phyloP scores from a whole-genome alignment of 2,113 vertebrate genomes.

The Muntiacus reevesi region DNA sequence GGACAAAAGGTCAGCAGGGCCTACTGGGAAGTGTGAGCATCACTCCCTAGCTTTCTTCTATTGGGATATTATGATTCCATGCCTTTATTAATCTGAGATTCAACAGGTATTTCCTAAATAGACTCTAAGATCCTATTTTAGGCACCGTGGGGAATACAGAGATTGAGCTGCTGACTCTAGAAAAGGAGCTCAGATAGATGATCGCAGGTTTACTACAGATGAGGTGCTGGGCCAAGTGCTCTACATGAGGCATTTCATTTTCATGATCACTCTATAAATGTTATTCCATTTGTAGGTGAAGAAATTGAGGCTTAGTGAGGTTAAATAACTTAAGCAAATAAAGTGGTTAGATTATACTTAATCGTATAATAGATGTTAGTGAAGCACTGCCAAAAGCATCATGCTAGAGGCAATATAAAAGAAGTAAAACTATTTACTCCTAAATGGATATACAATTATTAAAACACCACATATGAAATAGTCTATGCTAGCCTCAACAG shows the following conservation, averaged over 20 bases:
- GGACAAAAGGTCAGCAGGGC: neutral
- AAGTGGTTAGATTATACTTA: neutral
- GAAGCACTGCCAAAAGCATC: neutral
- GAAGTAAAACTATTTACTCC: neutral
- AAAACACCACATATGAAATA: neutral
- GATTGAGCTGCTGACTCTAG: neutral
- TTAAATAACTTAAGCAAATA: neutral
- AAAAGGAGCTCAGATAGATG: neutral
- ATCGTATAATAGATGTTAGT: neutral
- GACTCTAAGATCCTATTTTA: neutral
- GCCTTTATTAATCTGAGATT: neutral
- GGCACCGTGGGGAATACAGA: neutral
- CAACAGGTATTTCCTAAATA: neutral
- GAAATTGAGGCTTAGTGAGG: neutral
- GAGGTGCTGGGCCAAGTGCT: neutral
- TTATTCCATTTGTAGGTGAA: neutral
- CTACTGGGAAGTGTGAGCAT: neutral
- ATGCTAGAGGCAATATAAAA: neutral
- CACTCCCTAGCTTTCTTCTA: neutral
- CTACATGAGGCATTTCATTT: neutral
- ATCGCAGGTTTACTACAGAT: neutral
- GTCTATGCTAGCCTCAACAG: neutral
- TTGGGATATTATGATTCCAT: neutral
- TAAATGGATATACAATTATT: neutral
- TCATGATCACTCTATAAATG: neutral